Base-by-base conservation (phyloP, 2,113 vertebrate genomes). In the Panthera uncia region DNA sequence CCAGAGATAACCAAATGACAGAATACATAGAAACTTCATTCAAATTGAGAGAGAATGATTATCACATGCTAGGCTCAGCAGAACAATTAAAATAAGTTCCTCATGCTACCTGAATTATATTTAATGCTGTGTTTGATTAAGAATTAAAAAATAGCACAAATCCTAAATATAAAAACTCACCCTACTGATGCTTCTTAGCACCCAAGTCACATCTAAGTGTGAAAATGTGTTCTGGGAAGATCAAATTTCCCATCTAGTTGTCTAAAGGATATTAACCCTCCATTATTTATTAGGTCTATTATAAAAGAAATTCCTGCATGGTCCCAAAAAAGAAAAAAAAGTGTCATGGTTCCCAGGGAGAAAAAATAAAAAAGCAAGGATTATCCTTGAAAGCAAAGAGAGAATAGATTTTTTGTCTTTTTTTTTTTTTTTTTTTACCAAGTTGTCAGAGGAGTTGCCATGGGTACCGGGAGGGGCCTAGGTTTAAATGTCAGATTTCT, bases 331-430 rank as follows among this genome's bases (percentile, higher is more conserved):
- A 94, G 96, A 90, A 83, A 78, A 96, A 97, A 98, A 98, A 98
- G 93, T 98, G 98, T 97, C 98, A 98, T 98, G 98, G 98, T 98
- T 99, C 98, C 98, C 98, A 98, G 98, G 97, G 98, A 98, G 95
- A 87, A 98, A 97, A 98, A 98, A 98, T 97, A 96, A 95, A 98
- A 97, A 98, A 98, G 97, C 97, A 97, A 98, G 98, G 98, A 99
- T 99, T 99, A 99, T 98, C 98, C 98, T 98, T 99, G 98, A 98
- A 98, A 98, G 98, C 97, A 98, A 98, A 98, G 93, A 97, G 68
- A 98, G 97, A 99, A 98, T 98, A 97, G 98, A 85, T 95, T 96
- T 98, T 98, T 95, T 90, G 65, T 95, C 45, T 33, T 69, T 76
- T 61, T 90, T 76, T 66, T 81, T 81, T 82, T 74, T 86, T 80